Base-by-base conservation (phyloP, 2,797 vertebrate species). In the Aselliscus stoliczkanus region DNA sequence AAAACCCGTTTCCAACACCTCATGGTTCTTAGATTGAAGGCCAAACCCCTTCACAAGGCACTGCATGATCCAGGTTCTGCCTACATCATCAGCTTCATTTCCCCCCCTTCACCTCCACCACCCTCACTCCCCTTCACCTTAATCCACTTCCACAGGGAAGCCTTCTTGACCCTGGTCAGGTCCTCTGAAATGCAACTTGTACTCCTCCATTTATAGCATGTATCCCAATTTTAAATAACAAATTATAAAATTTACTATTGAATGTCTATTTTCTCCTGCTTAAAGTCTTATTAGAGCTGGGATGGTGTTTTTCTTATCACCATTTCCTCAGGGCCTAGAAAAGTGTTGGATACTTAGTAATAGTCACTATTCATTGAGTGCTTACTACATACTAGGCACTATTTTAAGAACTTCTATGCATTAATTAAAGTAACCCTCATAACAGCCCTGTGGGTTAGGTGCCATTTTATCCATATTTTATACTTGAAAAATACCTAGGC, bases 91-190 rank as follows among this genome's bases (percentile, higher is more conserved):
- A 42, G 44, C 10, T n/a, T 29, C 15, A 8, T 11, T 27, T 81
- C 39, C 1, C 2, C 7, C 10, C 4, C 31, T 29, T 23, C 23
- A 2, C 17, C 14, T 1, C 0, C 1, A 23, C 17, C n/a, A n/a
- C 31, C 27, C 60, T 50, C n/a, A 0, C 18, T 62, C 27, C 13
- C 25, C 31, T 37, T 72, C 50, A 39, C 20, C 60, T 37, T 27
- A 72, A 82, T 9, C 79, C 50, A 50, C 31, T 64, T 65, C n/a
- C 17, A 25, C 56, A 31, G 4, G 2, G 15, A 70, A 44, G 6
- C 0, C 27, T 83, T 67, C 58, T 62, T 69, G n/a, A 47, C 17
- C 10, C 37, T 27, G 64, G 7, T 1, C 76, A 62, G 9, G 13
- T 56, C 62, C 72, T 81, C 69, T 47, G 15, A 82, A 72, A 70